Conservation (phyloP, 2,888 invertebrate species). For the Caenorhabditis imperialis region DNA sequence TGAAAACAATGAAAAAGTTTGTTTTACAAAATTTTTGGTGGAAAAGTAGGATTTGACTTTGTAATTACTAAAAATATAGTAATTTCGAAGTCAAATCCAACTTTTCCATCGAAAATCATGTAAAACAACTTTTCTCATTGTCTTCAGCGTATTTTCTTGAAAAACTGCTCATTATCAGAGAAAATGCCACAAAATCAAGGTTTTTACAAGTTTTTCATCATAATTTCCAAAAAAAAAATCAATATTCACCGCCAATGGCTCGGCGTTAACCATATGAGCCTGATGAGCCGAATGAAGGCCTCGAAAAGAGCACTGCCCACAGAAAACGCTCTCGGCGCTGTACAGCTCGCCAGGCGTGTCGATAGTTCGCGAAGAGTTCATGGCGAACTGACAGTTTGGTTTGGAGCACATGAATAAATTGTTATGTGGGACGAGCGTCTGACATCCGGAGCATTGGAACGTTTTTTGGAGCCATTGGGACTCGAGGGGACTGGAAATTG, state of each 20-base stretch:
- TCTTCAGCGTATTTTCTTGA: too few species aligned
- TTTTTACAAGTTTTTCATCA: neutral
- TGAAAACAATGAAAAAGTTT: too few species aligned
- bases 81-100: too few species aligned
- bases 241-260: slow-evolving; percentile 1
- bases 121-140: too few species aligned
- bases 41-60: too few species aligned
- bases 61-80: too few species aligned
- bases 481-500: too few species aligned
- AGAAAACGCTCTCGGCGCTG: neutral
- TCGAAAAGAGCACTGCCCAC: slow-evolving; percentile 1
- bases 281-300: neutral
- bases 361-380: neutral
- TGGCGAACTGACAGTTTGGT: neutral
- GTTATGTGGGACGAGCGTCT: slow-evolving; percentile 4
- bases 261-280: neutral
- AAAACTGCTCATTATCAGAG: too few species aligned
- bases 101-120: too few species aligned
- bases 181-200: neutral
- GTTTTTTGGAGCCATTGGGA: too few species aligned
- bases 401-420: slow-evolving; percentile 2
- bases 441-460: slow-evolving; percentile 2
- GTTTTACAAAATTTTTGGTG: too few species aligned
- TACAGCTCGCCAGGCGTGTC: neutral
- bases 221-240: neutral